Base-by-base conservation (phyloP, 2,888 invertebrate genomes). In the Coelogynopora nodosa region DNA sequence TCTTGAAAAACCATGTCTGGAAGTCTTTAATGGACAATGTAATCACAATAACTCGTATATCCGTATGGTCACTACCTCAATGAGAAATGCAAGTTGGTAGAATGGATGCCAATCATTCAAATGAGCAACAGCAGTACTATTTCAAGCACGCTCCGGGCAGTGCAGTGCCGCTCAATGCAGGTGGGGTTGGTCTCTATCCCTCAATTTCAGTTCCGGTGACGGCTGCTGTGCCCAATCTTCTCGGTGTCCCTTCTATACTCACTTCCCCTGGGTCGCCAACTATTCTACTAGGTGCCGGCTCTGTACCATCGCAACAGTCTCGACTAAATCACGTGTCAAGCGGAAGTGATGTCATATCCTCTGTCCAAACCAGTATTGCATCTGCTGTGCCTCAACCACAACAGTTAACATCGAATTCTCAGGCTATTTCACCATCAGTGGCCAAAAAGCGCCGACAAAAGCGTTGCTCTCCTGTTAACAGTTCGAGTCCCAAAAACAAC, bases 81-180 rank as follows among this genome's bases (percentile, higher is more conserved):
- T 74, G 27, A 74, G 74, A 74, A 74, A 74, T 74, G 74, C 74
- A 74, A 74, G 74, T 74, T 74, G 74, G 74, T 74, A 74, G 74
- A 74, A 74, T 74, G 74, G 74, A 74, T 23, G 5, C 74, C 10
- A 74, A 74, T 74, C 74, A 74, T 74, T 74, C 74, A 23, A 74
- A 74, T 74, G 74, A 74, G 74, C 74, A 74, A 74, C 74, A 74
- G 74, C 74, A 74, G 74, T 74, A 74, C 74, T 74, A 74, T 26
- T 74, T 74, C 27, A 74, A 74, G 27, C 74, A 74, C 74, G 18
- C 74, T 2, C 10, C 74, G 2, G 74, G 74, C 74, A 74, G 27
- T 74, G 74, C 74, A 74, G 74, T 74, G 18, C 74, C 74, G 74
- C 74, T 74, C 10, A 23, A 5, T 23, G 74, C 74, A 2, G 27